Conservation (phyloP, 37 sponge, comb jelly and placozoan genomes). For the Beroe forskalii region DNA sequence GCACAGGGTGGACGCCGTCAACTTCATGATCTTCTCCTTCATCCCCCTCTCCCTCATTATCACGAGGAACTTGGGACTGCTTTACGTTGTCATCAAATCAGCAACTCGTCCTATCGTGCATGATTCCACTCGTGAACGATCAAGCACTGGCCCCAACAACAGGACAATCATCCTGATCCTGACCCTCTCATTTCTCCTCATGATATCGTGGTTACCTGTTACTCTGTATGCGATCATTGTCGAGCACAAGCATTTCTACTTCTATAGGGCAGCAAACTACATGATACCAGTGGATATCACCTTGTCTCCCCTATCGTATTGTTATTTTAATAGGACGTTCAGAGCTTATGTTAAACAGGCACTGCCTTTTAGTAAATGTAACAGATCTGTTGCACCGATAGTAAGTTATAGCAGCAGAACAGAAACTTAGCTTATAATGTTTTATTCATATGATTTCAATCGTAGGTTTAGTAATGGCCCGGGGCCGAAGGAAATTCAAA, state of each 20-base stretch:
- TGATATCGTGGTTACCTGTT: slow-evolving; percentile 15
- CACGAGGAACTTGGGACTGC: background rate
- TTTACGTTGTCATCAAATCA: background rate
- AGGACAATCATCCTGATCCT: background rate
- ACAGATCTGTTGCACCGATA: no score
- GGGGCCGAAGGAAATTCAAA: no score
- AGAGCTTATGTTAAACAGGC: background rate
- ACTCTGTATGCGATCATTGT: background rate
- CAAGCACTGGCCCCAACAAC: background rate
- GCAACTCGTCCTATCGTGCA: background rate
- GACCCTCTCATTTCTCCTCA: background rate
- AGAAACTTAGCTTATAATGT: no score
- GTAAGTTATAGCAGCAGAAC: no score
- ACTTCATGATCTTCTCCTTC: background rate
- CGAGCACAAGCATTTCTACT: background rate
- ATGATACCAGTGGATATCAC: slow-evolving; percentile 38
- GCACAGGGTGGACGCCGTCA: background rate
- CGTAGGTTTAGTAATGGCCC: no score
- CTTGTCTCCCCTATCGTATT: background rate
- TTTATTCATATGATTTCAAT: no score
- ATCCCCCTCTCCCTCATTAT: background rate
- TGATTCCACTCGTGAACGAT: background rate
- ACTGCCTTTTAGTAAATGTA: background rate
- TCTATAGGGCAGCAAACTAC: background rate
- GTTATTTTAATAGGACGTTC: slow-evolving; percentile 21